A percentile compares a stretch with the other conserved stretches of the same genome.
Conservation (phyloP, 2,888 invertebrate genomes). For the Agelastica alni region DNA sequence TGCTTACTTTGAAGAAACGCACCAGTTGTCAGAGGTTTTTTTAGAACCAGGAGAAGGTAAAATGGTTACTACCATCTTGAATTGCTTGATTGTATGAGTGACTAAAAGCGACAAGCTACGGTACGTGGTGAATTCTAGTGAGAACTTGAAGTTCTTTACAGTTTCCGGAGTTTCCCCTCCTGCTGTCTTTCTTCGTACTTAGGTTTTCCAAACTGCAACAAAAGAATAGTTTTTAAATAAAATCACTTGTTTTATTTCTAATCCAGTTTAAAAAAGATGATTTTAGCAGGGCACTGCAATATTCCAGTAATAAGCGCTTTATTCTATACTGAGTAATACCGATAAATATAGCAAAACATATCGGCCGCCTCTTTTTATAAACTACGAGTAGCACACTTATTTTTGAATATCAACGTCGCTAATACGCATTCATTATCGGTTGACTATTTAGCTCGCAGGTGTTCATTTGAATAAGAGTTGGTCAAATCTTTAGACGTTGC, state of each 20-base stretch:
- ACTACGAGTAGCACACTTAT: too few species aligned
- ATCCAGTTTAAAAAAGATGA: too few species aligned
- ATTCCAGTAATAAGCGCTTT: too few species aligned
- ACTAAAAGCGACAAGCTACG: slow-evolving; percentile 60
- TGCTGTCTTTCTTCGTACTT: slow-evolving; percentile 79
- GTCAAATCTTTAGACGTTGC: too few species aligned
- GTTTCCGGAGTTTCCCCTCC: slow-evolving; percentile 84
- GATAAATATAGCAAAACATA: too few species aligned
- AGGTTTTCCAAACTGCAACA: slow-evolving; percentile 77
- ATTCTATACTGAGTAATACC: too few species aligned
- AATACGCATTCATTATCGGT: too few species aligned
- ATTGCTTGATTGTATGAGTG: background rate
- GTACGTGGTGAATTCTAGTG: slow-evolving; percentile 83
- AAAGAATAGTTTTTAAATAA: slow-evolving; percentile 15
- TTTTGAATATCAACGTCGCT: too few species aligned
- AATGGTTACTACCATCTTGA: slow-evolving; percentile 48
- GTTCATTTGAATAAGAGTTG: too few species aligned
- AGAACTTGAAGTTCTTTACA: slow-evolving; percentile 82
- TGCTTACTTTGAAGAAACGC: slow-evolving; percentile 39
- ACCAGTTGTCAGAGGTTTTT: slow-evolving; percentile 14
- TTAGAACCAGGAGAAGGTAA: slow-evolving; percentile 1
- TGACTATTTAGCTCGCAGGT: too few species aligned
- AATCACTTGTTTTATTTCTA: background rate
- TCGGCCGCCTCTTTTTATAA: too few species aligned
- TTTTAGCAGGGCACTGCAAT: too few species aligned